These are phyloP conservation scores for Motacilla tschutschensis DNA, from an alignment of 2,113 vertebrate species.

Conservation along the genomic window DNA sequence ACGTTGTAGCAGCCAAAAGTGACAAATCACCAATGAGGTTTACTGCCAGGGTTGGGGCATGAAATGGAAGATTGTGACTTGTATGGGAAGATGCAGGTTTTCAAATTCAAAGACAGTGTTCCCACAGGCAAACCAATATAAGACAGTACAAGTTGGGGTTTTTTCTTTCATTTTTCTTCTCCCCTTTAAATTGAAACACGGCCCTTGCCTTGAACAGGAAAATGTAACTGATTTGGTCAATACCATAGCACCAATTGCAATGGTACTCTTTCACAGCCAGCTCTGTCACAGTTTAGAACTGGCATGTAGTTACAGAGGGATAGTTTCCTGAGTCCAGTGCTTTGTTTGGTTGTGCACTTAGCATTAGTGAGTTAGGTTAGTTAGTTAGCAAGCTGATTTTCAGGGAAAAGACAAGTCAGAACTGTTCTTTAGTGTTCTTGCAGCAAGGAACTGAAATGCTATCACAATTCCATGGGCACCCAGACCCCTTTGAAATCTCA, in stretches of 20 bases:
- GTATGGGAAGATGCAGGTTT: neutral
- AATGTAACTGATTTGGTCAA: neutral
- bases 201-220: too few species aligned
- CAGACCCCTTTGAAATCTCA: neutral
- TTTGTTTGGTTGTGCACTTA: neutral
- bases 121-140: too few species aligned
- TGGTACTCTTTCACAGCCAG: neutral
- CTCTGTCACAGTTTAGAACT: neutral
- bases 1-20: neutral
- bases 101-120: neutral
- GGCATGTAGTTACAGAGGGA: neutral
- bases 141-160: too few species aligned
- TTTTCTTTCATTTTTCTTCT: too few species aligned
- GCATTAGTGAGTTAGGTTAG: neutral
- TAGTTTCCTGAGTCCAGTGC: neutral
- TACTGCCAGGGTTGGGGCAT: neutral
- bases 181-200: too few species aligned
- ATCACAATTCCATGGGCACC: neutral
- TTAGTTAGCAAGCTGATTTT: neutral
- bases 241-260: neutral
- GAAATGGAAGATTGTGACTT: neutral
- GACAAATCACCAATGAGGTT: neutral
- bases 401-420: neutral
- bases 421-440: neutral
- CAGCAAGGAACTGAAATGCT: neutral